Conservation (phyloP, 1,140 invertebrate genomes). For the Geopemphigus sp. region DNA sequence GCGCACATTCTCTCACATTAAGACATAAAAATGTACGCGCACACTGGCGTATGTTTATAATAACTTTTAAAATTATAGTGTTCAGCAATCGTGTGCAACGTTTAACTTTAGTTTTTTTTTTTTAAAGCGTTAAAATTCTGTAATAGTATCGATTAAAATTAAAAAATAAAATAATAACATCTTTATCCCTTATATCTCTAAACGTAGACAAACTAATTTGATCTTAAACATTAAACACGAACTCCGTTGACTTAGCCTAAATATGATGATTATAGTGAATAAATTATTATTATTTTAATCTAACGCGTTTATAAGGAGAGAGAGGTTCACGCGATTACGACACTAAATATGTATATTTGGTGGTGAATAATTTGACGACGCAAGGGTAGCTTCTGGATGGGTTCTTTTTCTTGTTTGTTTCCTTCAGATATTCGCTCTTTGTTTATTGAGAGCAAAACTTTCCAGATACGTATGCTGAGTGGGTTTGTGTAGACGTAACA, state of each 20-base stretch:
- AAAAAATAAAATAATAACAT: slow-evolving; percentile 9
- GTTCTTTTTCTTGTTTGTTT: neutral
- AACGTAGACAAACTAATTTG: slow-evolving; percentile 17
- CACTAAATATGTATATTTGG: neutral
- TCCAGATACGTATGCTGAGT: slow-evolving; percentile 84
- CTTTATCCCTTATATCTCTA: slow-evolving; percentile 36
- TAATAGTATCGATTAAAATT: slow-evolving; percentile 19
- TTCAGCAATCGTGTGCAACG: neutral
- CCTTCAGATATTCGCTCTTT: slow-evolving; percentile 39
- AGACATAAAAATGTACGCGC: neutral
- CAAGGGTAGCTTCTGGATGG: no score
- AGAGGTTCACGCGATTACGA: no score
- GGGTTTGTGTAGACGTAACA: slow-evolving; percentile 84
- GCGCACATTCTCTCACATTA: slow-evolving; percentile 10
- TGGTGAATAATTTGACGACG: slow-evolving; percentile 9
- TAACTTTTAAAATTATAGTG: slow-evolving; percentile 4
- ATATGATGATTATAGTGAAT: neutral
- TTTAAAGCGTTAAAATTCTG: slow-evolving; percentile 32
- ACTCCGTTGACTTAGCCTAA: slow-evolving; percentile 10
- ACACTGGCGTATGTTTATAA: neutral
- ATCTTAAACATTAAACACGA: neutral
- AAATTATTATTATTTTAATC: slow-evolving; percentile 23
- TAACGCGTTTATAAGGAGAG: neutral
- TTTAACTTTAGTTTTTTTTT: neutral
- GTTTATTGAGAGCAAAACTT: slow-evolving; percentile 50